Conservation (phyloP, 2,113 vertebrate species). For the Lipotes vexillifer region DNA sequence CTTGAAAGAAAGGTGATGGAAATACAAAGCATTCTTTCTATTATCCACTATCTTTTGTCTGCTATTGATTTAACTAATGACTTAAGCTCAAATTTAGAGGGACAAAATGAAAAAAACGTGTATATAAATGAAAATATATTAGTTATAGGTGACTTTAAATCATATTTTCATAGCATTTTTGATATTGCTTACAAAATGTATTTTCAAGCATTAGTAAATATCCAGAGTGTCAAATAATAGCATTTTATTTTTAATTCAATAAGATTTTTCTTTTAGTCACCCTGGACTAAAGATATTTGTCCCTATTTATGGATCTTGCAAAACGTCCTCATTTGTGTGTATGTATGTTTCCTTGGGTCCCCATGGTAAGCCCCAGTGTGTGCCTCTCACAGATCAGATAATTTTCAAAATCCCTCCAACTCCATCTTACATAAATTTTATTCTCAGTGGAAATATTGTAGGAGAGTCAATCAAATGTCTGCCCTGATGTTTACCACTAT, state of each 20-base stretch:
- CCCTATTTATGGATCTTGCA: conserved; percentile 5
- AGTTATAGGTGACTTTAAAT: not conserved
- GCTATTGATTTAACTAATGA: conserved; percentile 29
- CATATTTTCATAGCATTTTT: not conserved
- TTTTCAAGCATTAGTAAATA: not conserved
- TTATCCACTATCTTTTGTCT: conserved; percentile 18
- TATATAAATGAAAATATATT: not conserved
- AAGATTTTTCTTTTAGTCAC: not conserved
- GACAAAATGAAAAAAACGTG: not conserved
- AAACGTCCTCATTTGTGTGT: not conserved
- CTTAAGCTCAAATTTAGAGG: conserved; percentile 5
- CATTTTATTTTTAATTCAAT: conserved; percentile 21
- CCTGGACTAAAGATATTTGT: not conserved
- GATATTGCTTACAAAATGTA: not conserved
- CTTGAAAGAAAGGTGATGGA: conserved; percentile 24
- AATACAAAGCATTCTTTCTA: conserved; percentile 6
- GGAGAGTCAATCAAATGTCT: conserved; percentile 39
- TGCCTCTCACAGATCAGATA: conserved; percentile 30
- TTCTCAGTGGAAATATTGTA: conserved; percentile 40
- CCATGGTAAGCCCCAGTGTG: not conserved
- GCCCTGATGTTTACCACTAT: not conserved
- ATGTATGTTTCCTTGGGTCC: not conserved
- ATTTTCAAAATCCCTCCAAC: conserved; percentile 49
- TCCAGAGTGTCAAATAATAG: not conserved
- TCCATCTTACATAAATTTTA: conserved; percentile 47